Evolutionary conservation across 1,140 invertebrate genomes (phyloP).

Genomic region (Aphis craccivora): DNA sequence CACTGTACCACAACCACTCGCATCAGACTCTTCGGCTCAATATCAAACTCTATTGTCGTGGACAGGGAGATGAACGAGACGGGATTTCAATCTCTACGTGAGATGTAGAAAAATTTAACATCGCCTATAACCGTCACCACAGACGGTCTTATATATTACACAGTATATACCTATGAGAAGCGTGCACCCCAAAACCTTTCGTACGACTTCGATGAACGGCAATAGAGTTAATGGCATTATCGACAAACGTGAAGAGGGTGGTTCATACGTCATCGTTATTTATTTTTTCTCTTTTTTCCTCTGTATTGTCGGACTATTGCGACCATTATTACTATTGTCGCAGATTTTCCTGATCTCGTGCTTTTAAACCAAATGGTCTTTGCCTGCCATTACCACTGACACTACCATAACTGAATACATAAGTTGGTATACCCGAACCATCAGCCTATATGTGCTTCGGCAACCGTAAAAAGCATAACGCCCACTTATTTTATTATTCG

Average conservation of each 20-base stretch:
- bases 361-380: not conserved
- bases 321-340: slow-evolving; percentile 4
- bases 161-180: not conserved
- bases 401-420: slow-evolving; percentile 34
- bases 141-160: not conserved
- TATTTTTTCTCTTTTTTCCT: not conserved
- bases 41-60: not conserved
- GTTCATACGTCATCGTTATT: slow-evolving; percentile 31
- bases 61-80: not conserved
- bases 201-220: not conserved
- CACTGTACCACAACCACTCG: not conserved
- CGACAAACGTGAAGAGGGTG: not conserved
- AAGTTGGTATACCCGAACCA: not conserved
- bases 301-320: not conserved
- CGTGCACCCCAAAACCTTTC: not conserved
- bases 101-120: slow-evolving; percentile 14
- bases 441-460: not conserved
- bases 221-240: slow-evolving; percentile 33
- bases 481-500: slow-evolving; percentile 29
- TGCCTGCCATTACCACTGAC: slow-evolving; percentile 22
- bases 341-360: slow-evolving; percentile 11
- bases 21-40: not conserved
- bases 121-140: not conserved
- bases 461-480: slow-evolving; percentile 4
- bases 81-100: slow-evolving; percentile 37